Evolutionary conservation across 2,113 vertebrate species (phyloP).

Genomic region (Mastomys natalensis): DNA sequence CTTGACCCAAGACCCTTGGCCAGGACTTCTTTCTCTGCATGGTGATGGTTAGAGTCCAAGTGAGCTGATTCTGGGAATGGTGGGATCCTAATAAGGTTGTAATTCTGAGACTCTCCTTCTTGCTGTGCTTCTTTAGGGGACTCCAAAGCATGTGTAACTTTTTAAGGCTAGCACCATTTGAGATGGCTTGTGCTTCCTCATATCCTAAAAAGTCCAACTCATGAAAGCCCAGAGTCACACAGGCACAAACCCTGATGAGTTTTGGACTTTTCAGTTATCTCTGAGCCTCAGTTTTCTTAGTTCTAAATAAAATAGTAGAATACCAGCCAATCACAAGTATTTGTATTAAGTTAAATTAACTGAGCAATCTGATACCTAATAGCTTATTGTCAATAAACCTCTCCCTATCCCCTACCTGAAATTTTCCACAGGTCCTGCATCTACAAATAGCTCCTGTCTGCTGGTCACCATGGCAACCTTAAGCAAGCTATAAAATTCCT

Average conservation of each 20-base stretch:
- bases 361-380: background rate
- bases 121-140: background rate
- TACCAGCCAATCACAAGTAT: background rate
- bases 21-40: background rate
- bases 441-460: conserved; percentile 60
- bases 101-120: background rate
- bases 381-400: background rate
- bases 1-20: background rate
- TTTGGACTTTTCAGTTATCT: background rate
- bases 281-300: background rate
- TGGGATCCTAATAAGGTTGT: background rate
- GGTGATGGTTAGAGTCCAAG: background rate
- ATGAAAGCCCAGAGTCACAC: background rate
- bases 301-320: background rate
- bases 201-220: background rate
- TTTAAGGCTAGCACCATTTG: background rate
- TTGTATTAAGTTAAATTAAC: background rate
- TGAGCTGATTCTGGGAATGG: background rate
- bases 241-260: background rate
- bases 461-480: conserved; percentile 63
- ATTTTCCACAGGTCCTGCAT: background rate
- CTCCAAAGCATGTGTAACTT: rapidly evolving
- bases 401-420: conserved; percentile 45
- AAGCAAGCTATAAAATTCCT: conserved; percentile 63
- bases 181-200: background rate